Conservation (phyloP, 2,888 invertebrate genomes). For the Dicyrtoma fusca region DNA sequence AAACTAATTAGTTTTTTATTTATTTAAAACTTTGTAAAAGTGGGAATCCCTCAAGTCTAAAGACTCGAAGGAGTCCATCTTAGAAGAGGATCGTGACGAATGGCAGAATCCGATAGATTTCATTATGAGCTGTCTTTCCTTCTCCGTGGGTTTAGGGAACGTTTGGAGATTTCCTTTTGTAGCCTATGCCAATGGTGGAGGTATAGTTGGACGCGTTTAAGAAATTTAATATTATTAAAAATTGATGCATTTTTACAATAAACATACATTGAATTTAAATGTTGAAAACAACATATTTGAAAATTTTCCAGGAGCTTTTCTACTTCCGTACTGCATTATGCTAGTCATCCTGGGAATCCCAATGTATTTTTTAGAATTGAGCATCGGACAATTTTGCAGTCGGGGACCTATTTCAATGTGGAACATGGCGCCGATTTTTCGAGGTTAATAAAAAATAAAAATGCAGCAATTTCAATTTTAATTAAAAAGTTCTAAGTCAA, state of each 20-base stretch:
- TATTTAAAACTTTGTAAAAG: too few species aligned
- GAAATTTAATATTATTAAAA: too few species aligned
- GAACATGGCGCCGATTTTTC: background rate
- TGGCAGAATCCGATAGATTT: constrained; percentile 14
- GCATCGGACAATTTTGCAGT: background rate
- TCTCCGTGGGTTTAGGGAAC: constrained; percentile 30
- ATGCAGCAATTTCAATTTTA: too few species aligned
- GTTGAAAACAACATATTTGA: too few species aligned
- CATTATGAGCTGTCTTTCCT: constrained; percentile 19
- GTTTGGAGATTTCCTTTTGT: constrained; percentile 30
- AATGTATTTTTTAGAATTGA: background rate
- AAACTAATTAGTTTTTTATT: too few species aligned
- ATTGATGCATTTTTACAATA: too few species aligned
- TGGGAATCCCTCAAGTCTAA: background rate
- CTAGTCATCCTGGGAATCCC: background rate
- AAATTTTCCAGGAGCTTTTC: background rate
- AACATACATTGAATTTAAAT: too few species aligned
- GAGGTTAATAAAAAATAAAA: too few species aligned
- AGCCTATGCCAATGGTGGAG: constrained; percentile 23
- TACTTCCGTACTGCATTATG: constrained; percentile 4
- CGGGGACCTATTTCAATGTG: constrained; percentile 1
- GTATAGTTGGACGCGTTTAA: too few species aligned
- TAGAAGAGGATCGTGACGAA: constrained; percentile 4
- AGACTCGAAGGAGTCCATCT: background rate
- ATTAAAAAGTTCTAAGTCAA: too few species aligned